Percentiles rank a stretch among this genome's conserved stretches.
These are phyloP conservation scores for Leucophenga varia DNA, from an alignment of 1,140 invertebrate species.

Conservation along the genomic window DNA sequence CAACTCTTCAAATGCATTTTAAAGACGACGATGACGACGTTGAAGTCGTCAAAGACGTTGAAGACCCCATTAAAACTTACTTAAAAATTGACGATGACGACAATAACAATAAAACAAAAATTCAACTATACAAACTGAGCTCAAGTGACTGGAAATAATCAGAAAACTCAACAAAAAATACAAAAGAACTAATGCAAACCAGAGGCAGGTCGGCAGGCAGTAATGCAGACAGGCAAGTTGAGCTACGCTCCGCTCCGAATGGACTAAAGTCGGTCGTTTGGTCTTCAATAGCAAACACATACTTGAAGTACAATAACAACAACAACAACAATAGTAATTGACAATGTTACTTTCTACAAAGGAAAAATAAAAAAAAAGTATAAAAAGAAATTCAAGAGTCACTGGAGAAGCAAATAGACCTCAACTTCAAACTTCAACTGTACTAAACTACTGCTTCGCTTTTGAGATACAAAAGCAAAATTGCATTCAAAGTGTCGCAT, in stretches of 20 bases:
- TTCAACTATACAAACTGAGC: slow-evolving; percentile 3
- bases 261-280: no score
- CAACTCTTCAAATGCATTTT: no score
- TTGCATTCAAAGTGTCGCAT: slow-evolving; percentile 1
- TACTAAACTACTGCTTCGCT: slow-evolving; percentile 15
- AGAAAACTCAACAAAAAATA: slow-evolving; percentile 34
- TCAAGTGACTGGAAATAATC: slow-evolving; percentile 49
- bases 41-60: neutral
- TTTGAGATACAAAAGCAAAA: slow-evolving; percentile 41
- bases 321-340: slow-evolving; percentile 1
- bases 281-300: no score
- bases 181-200: slow-evolving; percentile 24
- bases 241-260: no score
- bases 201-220: no score
- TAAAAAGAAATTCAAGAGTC: no score
- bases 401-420: no score
- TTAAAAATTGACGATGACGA: slow-evolving; percentile 39
- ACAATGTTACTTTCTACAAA: no score
- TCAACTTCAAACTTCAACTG: slow-evolving; percentile 7
- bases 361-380: no score
- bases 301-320: no score
- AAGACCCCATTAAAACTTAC: slow-evolving; percentile 37
- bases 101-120: neutral
- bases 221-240: no score
- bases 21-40: no score